Base-by-base conservation (phyloP, 1,140 invertebrate species). In the Sitobion miscanthi region DNA sequence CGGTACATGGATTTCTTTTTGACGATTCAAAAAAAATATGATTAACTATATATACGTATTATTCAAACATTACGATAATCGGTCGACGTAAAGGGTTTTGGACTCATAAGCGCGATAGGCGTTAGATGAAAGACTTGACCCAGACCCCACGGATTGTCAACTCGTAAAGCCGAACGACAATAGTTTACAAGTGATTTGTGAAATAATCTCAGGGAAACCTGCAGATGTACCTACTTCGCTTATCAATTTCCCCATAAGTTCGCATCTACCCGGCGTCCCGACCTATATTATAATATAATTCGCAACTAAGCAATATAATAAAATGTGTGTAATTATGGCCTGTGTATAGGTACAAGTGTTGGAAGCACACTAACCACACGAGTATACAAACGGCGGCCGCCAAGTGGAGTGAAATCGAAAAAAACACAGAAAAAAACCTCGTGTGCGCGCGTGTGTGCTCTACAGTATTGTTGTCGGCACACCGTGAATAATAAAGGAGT, bases 401-500 rank as follows among this genome's bases (percentile, higher is more conserved):
- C 9, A 23, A 47, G 38, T 30, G 30, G 23, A 45, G 85, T 47
- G 85, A 86, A 20, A 47, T 23, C 42, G 85, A 30, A 86, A 86
- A 86, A 86, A 86, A 86, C 30, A 86, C 57, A 17, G 62, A 47
- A 47, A 45, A 45, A 86, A 30, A 42, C 38, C 35, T 25, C 42
- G 2, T 85, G 30, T 14, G 11, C 14, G 62, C 4, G 30, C 30
- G 30, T 14, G 30, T n/a, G 62, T 69, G 62, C 62, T n/a, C 42
- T 21, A n/a, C 52, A n/a, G 89, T 45, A 69, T 69, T 69, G 57
- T 69, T 69, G 90, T 90, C 89, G 57, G 69, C 69, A 49, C 90
- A 45, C 45, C 30, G 90, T 91, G 90, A 91, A 91, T 91, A 91
- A 91, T 91, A 91, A 82, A 47, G 69, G 45, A 91, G 90, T n/a